These are phyloP conservation scores for Notocelia uddmanniana DNA, from an alignment of 2,888 invertebrate species.

Conservation along the genomic window DNA sequence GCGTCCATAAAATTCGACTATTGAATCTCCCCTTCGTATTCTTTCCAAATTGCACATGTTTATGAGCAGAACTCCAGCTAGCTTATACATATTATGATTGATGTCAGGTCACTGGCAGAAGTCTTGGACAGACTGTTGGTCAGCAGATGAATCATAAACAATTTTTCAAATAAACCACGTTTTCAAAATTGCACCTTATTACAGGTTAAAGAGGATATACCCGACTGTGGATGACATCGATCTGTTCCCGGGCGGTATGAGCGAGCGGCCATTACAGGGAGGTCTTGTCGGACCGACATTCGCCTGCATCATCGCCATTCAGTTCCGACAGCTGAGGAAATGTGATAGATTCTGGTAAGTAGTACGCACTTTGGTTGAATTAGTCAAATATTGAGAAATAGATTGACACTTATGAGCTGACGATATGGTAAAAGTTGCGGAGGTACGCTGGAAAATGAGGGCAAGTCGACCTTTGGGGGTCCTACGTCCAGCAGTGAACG, in stretches of 20 bases:
- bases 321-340: constrained; percentile 95
- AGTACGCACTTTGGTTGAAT: background rate
- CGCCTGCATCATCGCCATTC: constrained; percentile 97
- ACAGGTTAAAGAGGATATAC: constrained; percentile 91
- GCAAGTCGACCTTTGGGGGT: too few species aligned
- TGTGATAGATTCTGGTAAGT: constrained; percentile 97
- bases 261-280: constrained; percentile 94
- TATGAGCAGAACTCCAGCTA: background rate
- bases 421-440: too few species aligned
- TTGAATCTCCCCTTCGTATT: background rate
- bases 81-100: background rate
- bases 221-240: constrained; percentile 98
- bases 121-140: background rate
- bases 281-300: constrained; percentile 97
- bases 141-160: background rate
- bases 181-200: background rate
- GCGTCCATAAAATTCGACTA: background rate
- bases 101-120: background rate
- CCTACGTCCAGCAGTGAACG: too few species aligned
- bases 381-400: too few species aligned
- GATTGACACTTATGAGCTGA: too few species aligned
- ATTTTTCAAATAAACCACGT: background rate
- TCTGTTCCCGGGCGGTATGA: constrained; percentile 97
- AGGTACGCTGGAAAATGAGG: too few species aligned
- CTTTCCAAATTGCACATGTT: background rate